phyloP scores from a whole-genome alignment of 2,888 invertebrate species.

The Eupithecia vulgata region DNA sequence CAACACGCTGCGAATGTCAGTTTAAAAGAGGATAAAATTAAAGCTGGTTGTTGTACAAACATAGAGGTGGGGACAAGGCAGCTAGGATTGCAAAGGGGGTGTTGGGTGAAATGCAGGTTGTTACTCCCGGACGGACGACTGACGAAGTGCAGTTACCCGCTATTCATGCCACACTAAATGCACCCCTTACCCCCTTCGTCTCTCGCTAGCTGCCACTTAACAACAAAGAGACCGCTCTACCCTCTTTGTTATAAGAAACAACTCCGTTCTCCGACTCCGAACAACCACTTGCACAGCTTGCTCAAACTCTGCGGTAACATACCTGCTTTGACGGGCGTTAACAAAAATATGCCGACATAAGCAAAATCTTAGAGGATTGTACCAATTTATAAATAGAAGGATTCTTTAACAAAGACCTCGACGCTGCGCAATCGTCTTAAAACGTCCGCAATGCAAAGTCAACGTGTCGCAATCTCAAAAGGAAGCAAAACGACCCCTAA shows the following conservation, averaged over 20 bases:
- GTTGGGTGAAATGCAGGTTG: constrained; percentile 70
- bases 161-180: constrained; percentile 78
- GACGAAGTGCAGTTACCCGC: constrained; percentile 82
- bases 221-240: constrained; percentile 82
- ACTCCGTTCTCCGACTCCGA: constrained; percentile 66
- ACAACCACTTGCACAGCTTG: constrained; percentile 72
- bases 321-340: constrained; percentile 42
- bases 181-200: constrained; percentile 63
- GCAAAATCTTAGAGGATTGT: neutral
- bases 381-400: neutral
- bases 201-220: constrained; percentile 73
- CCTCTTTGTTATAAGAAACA: constrained; percentile 82
- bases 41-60: constrained; percentile 46
- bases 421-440: constrained; percentile 1
- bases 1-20: constrained; percentile 1
- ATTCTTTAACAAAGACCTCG: neutral
- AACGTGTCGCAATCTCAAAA: constrained; percentile 20
- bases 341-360: neutral
- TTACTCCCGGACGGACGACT: constrained; percentile 78
- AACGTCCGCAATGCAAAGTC: constrained; percentile 9
- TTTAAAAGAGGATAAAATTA: constrained; percentile 36
- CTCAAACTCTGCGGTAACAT: constrained; percentile 59
- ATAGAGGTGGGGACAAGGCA: constrained; percentile 58
- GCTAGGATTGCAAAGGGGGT: constrained; percentile 54
- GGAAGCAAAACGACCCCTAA: constrained; percentile 19